Evolutionary conservation across 2,113 vertebrate species (phyloP).

Genomic region (Austrofundulus limnaeus): DNA sequence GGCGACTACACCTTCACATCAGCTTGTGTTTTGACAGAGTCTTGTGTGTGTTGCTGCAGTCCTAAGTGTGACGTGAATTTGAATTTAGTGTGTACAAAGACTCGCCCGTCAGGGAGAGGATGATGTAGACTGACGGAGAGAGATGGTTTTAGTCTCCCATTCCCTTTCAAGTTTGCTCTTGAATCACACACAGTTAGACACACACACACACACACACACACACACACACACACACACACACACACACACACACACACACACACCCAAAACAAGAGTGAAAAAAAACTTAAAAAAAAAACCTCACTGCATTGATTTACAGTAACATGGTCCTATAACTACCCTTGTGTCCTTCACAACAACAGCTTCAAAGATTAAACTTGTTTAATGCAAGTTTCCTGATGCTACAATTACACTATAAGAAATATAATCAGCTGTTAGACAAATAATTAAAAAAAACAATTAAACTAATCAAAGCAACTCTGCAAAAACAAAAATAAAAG

Average conservation of each 20-base stretch:
- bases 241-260: background rate
- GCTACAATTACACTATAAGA: background rate
- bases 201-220: background rate
- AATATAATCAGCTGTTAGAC: background rate
- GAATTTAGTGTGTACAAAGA: conserved; percentile 54
- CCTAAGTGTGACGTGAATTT: conserved; percentile 57
- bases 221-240: background rate
- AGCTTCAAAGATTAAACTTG: background rate
- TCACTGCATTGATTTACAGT: conserved; percentile 25
- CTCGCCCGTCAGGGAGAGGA: conserved; percentile 41
- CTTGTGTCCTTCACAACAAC: no score
- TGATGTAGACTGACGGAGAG: conserved; percentile 48
- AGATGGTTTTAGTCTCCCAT: conserved; percentile 57
- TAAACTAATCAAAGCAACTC: no score
- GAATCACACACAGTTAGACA: conserved; percentile 11
- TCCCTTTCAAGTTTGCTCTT: conserved; percentile 48
- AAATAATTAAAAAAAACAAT: no score
- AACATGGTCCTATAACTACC: background rate
- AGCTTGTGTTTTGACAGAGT: conserved; percentile 53
- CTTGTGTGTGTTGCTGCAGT: conserved; percentile 41
- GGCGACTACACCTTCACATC: conserved; percentile 51
- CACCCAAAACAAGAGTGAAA: conserved; percentile 3
- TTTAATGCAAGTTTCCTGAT: background rate
- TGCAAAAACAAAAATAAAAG: no score
- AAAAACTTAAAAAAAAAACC: background rate